Evolutionary conservation across 2,888 invertebrate species (phyloP).

Genomic region (Melanotus villosus): DNA sequence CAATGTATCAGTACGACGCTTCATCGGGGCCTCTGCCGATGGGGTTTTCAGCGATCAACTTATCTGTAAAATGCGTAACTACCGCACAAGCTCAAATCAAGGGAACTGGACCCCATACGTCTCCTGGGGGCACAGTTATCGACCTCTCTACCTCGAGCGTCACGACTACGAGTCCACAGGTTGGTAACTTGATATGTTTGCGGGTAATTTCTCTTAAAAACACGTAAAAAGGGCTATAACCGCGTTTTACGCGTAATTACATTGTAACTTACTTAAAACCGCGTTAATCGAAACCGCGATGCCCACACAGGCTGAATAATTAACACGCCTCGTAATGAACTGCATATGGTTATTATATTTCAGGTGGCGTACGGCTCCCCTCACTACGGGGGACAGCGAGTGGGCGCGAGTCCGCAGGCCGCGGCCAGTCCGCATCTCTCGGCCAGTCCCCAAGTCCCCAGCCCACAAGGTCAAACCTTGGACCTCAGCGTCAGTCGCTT

Average conservation of each 20-base stretch:
- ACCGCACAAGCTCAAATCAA: conserved; percentile 79
- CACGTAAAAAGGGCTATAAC: conserved; percentile 35
- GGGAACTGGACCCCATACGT: conserved; percentile 76
- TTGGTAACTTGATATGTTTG: conserved; percentile 56
- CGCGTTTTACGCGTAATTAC: conserved; percentile 41
- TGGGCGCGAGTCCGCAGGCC: conserved; percentile 86
- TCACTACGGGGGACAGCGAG: conserved; percentile 81
- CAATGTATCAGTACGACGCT: conserved; percentile 87
- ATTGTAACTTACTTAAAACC: conserved; percentile 53
- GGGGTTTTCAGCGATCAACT: conserved; percentile 86
- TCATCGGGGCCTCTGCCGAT: conserved; percentile 80
- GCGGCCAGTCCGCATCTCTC: conserved; percentile 85
- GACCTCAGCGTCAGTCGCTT: conserved; percentile 91
- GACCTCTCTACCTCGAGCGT: conserved; percentile 91
- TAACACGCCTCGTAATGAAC: conserved; percentile 56
- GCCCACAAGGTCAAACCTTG: conserved; percentile 91
- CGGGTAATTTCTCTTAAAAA: conserved; percentile 32
- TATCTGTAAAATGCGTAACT: conserved; percentile 88
- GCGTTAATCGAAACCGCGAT: conserved; percentile 48
- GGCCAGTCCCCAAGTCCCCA: conserved; percentile 91
- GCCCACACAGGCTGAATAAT: conserved; percentile 53
- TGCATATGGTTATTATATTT: conserved; percentile 63
- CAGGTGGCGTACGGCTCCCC: conserved; percentile 85
- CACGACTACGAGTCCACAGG: conserved; percentile 88
- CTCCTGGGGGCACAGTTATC: conserved; percentile 85